Conservation (phyloP, 2,113 vertebrate genomes). For the Pelusios castaneus region DNA sequence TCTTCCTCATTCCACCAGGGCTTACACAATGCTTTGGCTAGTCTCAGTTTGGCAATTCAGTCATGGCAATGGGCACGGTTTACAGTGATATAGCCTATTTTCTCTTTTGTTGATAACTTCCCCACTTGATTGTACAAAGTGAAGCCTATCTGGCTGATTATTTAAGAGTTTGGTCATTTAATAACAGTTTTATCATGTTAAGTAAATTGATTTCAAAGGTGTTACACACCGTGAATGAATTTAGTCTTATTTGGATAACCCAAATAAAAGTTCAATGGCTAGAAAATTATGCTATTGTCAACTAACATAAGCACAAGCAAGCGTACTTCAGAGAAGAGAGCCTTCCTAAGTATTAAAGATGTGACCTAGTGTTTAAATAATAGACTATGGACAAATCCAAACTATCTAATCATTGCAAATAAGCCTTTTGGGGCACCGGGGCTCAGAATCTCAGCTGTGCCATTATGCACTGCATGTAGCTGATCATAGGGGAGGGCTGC, state of each 20-base stretch:
- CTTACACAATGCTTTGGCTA: neutral
- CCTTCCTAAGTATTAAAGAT: neutral
- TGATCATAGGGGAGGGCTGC: neutral
- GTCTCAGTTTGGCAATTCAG: neutral
- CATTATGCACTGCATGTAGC: neutral
- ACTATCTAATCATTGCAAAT: neutral
- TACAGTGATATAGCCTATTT: neutral
- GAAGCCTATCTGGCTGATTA: neutral
- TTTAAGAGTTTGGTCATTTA: neutral
- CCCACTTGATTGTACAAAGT: neutral
- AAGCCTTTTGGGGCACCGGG: neutral
- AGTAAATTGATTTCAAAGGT: neutral
- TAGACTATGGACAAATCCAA: neutral
- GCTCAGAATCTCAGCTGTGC: neutral
- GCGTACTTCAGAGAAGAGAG: neutral
- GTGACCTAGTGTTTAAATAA: neutral
- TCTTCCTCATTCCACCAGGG: neutral
- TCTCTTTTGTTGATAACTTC: neutral
- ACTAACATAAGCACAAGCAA: neutral
- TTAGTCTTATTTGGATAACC: neutral
- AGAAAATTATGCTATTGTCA: neutral
- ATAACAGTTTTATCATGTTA: neutral
- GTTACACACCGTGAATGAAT: neutral
- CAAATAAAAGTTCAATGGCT: neutral
- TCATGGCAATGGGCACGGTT: neutral